Conservation (phyloP, 2,797 vertebrate species). For the Enteromius trimaculatus region DNA sequence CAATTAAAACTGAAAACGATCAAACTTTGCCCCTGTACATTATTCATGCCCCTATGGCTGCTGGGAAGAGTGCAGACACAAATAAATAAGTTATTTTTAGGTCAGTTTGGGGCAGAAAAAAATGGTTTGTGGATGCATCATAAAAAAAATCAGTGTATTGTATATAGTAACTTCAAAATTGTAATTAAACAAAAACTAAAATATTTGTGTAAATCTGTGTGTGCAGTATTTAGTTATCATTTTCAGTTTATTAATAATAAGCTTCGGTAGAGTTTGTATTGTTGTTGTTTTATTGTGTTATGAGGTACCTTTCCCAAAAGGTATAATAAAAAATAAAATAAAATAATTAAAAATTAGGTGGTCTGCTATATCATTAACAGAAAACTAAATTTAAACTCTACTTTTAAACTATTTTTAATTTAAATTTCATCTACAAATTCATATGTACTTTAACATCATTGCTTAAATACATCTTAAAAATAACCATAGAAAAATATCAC, state of each 20-base stretch:
- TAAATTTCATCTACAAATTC: not conserved
- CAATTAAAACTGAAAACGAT: not conserved
- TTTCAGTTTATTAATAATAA: not conserved
- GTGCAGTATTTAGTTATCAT: not conserved
- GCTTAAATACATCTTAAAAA: not conserved
- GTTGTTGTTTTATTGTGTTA: not conserved
- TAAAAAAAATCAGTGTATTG: not conserved
- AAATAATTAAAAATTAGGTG: not conserved
- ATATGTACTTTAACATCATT: not conserved
- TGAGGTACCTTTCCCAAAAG: not conserved
- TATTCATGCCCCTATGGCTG: not conserved
- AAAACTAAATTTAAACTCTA: not conserved
- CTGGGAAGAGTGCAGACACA: not conserved
- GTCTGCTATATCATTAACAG: not conserved
- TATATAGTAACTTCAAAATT: not conserved
- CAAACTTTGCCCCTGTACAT: not conserved
- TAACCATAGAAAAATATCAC: not conserved
- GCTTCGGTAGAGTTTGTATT: not conserved
- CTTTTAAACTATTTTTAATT: not conserved
- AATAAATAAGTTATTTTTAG: not conserved
- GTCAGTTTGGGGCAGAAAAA: not conserved
- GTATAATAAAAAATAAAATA: not conserved
- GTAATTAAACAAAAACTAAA: not conserved
- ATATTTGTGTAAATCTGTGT: not conserved
- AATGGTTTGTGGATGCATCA: not conserved